Percentiles rank a stretch among this genome's conserved stretches.
These are phyloP conservation scores for Dolichallabes microphthalmus DNA, from an alignment of 2,113 vertebrate genomes.

Conservation along the genomic window DNA sequence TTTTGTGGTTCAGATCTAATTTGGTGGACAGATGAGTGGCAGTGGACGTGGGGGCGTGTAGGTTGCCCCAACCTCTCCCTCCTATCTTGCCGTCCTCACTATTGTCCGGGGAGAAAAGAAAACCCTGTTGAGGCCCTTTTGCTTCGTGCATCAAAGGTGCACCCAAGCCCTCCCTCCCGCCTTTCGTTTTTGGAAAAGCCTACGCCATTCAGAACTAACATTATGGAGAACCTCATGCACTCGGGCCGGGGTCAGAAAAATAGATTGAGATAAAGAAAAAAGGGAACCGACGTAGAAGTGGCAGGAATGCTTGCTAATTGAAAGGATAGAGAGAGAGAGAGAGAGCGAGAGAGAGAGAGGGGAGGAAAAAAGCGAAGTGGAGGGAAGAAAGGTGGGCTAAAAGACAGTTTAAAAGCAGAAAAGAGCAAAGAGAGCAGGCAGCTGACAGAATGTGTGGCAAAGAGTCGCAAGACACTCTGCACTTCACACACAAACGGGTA, in stretches of 20 bases:
- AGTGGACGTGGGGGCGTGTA: slow-evolving; percentile 26
- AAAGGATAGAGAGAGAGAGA: slow-evolving; percentile 29
- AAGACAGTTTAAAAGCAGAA: slow-evolving; percentile 53
- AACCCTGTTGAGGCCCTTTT: slow-evolving; percentile 56
- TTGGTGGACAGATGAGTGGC: slow-evolving; percentile 47
- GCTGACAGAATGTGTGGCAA: slow-evolving; percentile 37
- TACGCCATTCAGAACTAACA: slow-evolving; percentile 56
- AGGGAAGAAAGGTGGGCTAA: slow-evolving; percentile 51
- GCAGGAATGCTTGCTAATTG: slow-evolving; percentile 51
- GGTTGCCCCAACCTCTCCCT: slow-evolving; percentile 46
- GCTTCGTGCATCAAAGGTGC: slow-evolving; percentile 59
- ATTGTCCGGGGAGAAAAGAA: slow-evolving; percentile 53
- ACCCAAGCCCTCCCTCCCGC: background rate
- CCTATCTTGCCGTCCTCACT: slow-evolving; percentile 45
- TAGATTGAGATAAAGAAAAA: slow-evolving; percentile 55
- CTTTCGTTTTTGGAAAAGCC: slow-evolving; percentile 41
- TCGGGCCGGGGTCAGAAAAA: slow-evolving; percentile 60
- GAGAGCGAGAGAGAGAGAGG: slow-evolving; percentile 5
- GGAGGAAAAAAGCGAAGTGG: slow-evolving; percentile 18
- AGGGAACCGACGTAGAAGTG: slow-evolving; percentile 56
- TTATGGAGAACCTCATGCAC: slow-evolving; percentile 55
- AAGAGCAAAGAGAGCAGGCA: slow-evolving; percentile 54
- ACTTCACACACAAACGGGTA: slow-evolving; percentile 14
- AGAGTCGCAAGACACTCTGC: slow-evolving; percentile 42
- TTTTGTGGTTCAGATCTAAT: slow-evolving; percentile 52